Percentiles rank a stretch among this genome's conserved stretches.
Conservation (phyloP, 23 tunicate genomes). For the Oikopleura dioica region DNA sequence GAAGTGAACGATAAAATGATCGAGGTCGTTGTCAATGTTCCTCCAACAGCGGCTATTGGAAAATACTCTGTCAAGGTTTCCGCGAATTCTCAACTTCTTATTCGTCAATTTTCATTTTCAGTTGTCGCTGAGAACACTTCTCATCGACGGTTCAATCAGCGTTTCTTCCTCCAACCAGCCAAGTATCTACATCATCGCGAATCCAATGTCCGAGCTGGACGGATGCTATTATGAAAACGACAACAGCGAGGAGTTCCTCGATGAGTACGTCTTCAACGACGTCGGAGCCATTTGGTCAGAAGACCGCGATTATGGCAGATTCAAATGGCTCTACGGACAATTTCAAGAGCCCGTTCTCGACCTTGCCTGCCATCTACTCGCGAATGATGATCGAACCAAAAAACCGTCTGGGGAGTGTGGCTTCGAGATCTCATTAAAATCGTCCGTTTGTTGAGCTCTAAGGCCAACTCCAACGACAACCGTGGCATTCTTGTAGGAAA, state of each 20-base stretch:
- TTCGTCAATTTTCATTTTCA: too few species aligned
- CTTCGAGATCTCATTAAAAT: neutral
- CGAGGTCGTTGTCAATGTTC: slow-evolving; percentile 33
- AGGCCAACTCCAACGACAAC: slow-evolving; percentile 19
- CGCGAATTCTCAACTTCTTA: too few species aligned
- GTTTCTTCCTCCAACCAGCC: neutral
- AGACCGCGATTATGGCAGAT: neutral
- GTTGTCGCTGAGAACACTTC: neutral
- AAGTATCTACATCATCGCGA: neutral
- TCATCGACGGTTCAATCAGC: neutral
- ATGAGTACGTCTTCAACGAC: neutral
- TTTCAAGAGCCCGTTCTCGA: neutral
- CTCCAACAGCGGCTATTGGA: slow-evolving; percentile 60
- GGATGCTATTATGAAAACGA: neutral
- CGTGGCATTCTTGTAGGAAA: slow-evolving; percentile 57
- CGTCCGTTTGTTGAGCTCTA: neutral
- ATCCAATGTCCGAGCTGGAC: neutral
- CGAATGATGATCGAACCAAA: neutral
- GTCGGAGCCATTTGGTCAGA: neutral
- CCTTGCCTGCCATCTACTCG: neutral
- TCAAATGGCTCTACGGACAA: neutral
- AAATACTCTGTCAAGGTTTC: slow-evolving; percentile 14
- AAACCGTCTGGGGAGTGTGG: neutral
- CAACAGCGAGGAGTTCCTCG: neutral
- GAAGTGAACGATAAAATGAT: neutral